Evolutionary conservation across 2,888 invertebrate species (phyloP), one percentile per base, ranked within the genome.

Genomic region (Hybos culiciformis): DNA sequence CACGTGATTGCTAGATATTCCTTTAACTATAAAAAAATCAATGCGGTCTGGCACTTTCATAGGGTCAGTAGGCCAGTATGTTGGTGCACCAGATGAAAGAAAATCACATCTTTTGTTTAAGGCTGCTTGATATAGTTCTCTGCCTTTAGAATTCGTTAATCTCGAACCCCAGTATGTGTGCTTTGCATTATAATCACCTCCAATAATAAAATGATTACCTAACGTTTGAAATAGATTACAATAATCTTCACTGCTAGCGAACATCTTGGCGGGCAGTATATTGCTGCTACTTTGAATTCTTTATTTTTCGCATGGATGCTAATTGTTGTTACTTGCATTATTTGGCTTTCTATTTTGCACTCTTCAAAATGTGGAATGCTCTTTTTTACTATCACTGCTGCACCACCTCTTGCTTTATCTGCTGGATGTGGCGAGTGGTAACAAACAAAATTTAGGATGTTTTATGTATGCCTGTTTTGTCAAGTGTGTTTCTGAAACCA

Each of bases 171-270:
- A 36, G 9, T 5, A 15, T 17, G 36, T 36, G 17, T 36, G 14
- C 19, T 36, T 36, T 15, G 36, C 36, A 36, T 8, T 54, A 26
- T 44, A 51, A 11, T 52, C 46, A 3, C 45, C 51, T 3, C 46
- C 49, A 15, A 46, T 47, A 3, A 52, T 39, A 18, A 48, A 52
- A 18, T 46, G 42, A 5, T 43, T 26, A 8, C 49, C 50, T 20
- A 54, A 36, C 7, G 37, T 39, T 21, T 48, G 37, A 21, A 53
- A 45, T 34, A 47, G 37, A 8, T 21, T 40, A 3, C 20, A 3
- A 21, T 43, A 39, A 17, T 46, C 46, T 34, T 24, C 32, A 39
- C 43, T 39, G 34, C 36, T 34, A 37, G 19, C 7, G 36, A 11
- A 20, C 43, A 43, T 20, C 31, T 43, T 3, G 46, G 43, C 17